A percentile compares a stretch with the other conserved stretches of the same genome.
Evolutionary conservation across 2,888 invertebrate species (phyloP).

Genomic region (Pseudococcus jackbeardsleyi): DNA sequence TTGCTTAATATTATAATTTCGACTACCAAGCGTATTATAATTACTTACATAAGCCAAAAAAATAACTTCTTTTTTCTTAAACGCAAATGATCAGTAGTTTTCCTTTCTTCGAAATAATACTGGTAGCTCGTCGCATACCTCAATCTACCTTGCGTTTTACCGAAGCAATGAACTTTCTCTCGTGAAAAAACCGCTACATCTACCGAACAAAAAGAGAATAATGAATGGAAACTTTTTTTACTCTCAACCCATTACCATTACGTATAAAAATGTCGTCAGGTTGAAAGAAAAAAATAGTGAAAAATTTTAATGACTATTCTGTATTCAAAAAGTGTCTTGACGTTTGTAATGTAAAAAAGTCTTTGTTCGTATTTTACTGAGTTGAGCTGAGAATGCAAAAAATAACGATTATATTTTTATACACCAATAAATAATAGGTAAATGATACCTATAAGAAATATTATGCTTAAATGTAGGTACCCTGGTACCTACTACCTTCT

Average conservation of each 20-base stretch:
- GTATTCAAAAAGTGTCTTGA: conserved; percentile 19
- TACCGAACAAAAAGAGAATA: neutral
- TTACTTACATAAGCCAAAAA: neutral
- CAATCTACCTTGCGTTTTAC: neutral
- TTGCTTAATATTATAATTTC: no score
- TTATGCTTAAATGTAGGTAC: no score
- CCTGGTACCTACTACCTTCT: no score
- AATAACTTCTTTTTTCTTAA: neutral
- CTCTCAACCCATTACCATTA: neutral
- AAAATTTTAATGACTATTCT: conserved; percentile 24
- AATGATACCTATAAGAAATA: neutral
- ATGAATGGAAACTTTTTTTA: neutral
- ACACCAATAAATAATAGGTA: neutral
- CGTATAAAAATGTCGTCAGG: neutral
- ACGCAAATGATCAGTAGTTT: neutral
- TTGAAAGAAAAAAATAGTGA: neutral
- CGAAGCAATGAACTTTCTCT: conserved; percentile 1
- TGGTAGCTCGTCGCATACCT: neutral
- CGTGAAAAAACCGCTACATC: neutral
- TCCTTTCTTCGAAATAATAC: neutral
- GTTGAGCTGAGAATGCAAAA: neutral
- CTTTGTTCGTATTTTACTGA: neutral
- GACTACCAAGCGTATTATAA: no score
- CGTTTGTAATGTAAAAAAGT: neutral
- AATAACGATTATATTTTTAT: neutral